Base-by-base conservation (phyloP, 2,113 vertebrate genomes). In the Seriola aureovittata region DNA sequence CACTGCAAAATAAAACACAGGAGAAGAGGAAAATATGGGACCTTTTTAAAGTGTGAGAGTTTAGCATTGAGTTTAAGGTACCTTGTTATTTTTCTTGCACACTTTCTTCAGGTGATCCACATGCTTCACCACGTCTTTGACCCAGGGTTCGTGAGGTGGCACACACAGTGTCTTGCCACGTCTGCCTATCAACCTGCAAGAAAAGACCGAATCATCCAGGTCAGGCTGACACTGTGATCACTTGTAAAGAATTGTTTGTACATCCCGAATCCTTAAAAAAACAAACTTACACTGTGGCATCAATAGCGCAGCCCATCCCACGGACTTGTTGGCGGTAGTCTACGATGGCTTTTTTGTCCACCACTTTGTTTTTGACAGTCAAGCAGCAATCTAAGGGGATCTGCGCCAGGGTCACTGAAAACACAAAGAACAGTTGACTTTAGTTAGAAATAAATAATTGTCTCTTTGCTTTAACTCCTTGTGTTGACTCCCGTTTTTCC, bases 281-380 rank as follows among this genome's bases (percentile, higher is more conserved):
- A 29, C 2, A 29, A 29, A 29, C 93, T 88, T 59, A 93, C 91
- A 93, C 50, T 0, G 14, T 72, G 75, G 91, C 91, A 0, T 71
- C 6, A 1, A 90, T 25, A 1, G 1, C 0, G 82, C 91, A 93
- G 85, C 90, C 91, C 2, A 57, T 44, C 1, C 87, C 91, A 0
- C 0, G 10, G 10, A 52, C 0, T 84, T 93, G 93, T 0, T 0
- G 54, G 0, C 0, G 17, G 63, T 89, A 87, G 71, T 88, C 70
- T 3, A 0, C 69, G 0, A 87, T 0, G 0, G 0, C 0, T 0
- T 0, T 0, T n/a, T 16, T 73, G 0, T 0, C 0, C 0, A 93
- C 2, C 0, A 0, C 0, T n/a, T 1, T 29, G n/a, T 12, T 36
- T 1, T 0, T 4, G 19, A 82, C 84, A 0, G 0, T 1, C 80